These are phyloP conservation scores for Paramormyrops hopkinsi DNA, from an alignment of 2,797 vertebrate genomes.

Conservation along the genomic window DNA sequence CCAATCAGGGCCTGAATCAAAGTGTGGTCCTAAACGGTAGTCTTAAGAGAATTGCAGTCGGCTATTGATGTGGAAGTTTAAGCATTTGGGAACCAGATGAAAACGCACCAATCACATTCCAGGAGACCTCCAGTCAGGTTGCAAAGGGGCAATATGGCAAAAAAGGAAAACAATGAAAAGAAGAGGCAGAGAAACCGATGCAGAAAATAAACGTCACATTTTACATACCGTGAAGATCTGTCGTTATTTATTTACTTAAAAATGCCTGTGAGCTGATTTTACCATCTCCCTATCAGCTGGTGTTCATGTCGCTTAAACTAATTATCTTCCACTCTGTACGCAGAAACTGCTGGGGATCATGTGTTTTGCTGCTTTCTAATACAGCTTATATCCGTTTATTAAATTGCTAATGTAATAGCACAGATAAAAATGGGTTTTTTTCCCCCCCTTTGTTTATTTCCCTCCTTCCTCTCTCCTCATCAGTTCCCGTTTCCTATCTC, in stretches of 20 bases:
- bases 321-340: not conserved
- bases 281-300: not conserved
- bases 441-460: not conserved
- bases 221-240: not conserved
- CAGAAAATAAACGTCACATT: not conserved
- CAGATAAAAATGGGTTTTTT: not conserved
- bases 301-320: not conserved
- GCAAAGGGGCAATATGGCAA: not conserved
- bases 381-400: slow-evolving; percentile 2
- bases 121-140: not conserved
- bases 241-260: slow-evolving; percentile 3
- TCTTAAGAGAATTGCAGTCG: not conserved
- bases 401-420: slow-evolving; percentile 11
- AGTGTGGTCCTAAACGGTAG: not conserved
- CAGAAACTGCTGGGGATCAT: not conserved
- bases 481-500: slow-evolving; percentile 9
- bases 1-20: not conserved
- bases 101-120: not conserved
- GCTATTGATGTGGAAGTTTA: not conserved
- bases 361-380: slow-evolving; percentile 8
- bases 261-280: not conserved
- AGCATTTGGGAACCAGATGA: not conserved
- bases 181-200: not conserved
- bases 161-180: not conserved
- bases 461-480: not conserved